Conservation (phyloP, 1,140 invertebrate species). For the Battus philenor region DNA sequence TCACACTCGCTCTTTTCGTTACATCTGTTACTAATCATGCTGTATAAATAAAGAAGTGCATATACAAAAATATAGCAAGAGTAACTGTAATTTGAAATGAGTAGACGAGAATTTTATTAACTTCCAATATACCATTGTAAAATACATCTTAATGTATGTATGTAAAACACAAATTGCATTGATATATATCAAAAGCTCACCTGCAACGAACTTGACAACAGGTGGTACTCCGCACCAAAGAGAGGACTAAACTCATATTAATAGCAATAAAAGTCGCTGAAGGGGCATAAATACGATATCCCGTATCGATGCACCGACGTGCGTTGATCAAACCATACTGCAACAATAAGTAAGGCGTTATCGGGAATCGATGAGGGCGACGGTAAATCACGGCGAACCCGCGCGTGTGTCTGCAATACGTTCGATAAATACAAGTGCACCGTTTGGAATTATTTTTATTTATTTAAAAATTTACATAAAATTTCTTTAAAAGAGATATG, state of each 20-base stretch:
- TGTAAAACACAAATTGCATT: too few species aligned
- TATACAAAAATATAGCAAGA: too few species aligned
- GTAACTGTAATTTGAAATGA: too few species aligned
- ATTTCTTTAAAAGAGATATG: too few species aligned
- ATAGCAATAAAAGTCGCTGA: slow-evolving; percentile 60
- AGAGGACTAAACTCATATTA: slow-evolving; percentile 38
- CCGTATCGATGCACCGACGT: slow-evolving; percentile 41
- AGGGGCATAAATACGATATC: slow-evolving; percentile 54
- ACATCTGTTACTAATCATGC: too few species aligned
- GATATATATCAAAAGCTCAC: too few species aligned
- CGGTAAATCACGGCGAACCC: slow-evolving; percentile 48
- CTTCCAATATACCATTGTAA: too few species aligned
- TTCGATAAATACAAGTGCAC: slow-evolving; percentile 2
- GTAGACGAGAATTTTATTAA: too few species aligned
- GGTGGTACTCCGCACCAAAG: slow-evolving; percentile 32
- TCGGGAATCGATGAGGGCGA: slow-evolving; percentile 44
- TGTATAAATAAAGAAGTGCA: too few species aligned
- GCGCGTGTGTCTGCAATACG: slow-evolving; percentile 17
- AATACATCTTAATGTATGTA: too few species aligned
- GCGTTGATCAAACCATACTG: slow-evolving; percentile 40
- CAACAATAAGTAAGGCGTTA: slow-evolving; percentile 63
- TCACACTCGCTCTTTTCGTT: too few species aligned
- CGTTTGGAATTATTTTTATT: neutral
- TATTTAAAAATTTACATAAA: neutral
- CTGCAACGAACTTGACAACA: slow-evolving; percentile 24